phyloP scores from a whole-genome alignment of 2,113 vertebrate genomes.

The Xiphorhynchus elegans region DNA sequence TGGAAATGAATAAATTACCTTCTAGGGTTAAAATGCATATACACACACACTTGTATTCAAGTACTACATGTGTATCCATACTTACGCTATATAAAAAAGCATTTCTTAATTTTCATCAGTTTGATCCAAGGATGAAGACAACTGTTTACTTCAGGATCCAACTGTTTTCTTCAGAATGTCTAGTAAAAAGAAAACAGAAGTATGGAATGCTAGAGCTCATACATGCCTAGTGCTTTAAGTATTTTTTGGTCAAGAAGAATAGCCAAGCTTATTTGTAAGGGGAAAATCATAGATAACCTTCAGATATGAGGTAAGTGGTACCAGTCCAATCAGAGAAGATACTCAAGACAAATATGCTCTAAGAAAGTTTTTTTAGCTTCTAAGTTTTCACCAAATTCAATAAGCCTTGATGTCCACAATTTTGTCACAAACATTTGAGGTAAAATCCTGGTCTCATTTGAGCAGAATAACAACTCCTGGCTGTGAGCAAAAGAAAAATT shows the following conservation, averaged over 20 bases:
- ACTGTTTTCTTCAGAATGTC: background rate
- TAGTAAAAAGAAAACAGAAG: background rate
- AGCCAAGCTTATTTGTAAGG: background rate
- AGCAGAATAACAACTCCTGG: background rate
- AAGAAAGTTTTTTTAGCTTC: background rate
- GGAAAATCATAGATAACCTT: background rate
- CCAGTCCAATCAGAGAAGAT: background rate
- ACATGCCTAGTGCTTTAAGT: background rate
- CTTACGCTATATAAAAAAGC: background rate
- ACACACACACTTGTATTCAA: background rate
- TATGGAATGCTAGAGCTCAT: background rate
- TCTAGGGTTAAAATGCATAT: background rate
- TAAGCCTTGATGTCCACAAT: background rate
- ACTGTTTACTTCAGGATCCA: background rate
- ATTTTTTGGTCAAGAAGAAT: background rate
- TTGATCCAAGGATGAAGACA: background rate
- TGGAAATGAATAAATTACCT: background rate
- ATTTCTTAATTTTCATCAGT: background rate
- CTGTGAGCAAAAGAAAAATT: background rate
- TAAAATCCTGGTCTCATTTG: background rate
- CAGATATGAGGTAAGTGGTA: background rate
- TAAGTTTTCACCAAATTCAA: background rate
- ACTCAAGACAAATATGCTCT: background rate
- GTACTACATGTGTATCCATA: background rate
- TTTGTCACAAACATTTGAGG: background rate